These are phyloP conservation scores for Kryptolebias marmoratus DNA, from an alignment of 2,113 vertebrate genomes.

Conservation along the genomic window DNA sequence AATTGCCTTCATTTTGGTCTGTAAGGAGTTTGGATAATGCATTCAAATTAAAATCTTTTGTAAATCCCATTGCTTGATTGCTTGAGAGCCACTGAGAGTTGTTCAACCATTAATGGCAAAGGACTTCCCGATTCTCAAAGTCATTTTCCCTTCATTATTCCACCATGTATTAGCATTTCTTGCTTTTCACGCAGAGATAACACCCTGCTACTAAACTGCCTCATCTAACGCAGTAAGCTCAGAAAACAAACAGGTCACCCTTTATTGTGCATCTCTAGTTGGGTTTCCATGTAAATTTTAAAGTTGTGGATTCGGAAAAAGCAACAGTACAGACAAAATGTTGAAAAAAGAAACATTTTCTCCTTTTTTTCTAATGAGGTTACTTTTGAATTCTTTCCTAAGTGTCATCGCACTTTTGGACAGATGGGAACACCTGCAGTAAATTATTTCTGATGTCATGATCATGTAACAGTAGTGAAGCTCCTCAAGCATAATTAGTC, in stretches of 20 bases:
- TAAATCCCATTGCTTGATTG: constrained; percentile 80
- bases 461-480: too few species aligned
- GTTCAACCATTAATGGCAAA: constrained; percentile 74
- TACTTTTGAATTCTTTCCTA: too few species aligned
- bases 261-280: neutral
- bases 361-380: too few species aligned
- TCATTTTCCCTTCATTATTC: constrained; percentile 74
- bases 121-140: constrained; percentile 77
- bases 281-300: neutral
- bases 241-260: constrained; percentile 31
- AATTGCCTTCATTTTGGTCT: constrained; percentile 67
- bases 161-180: constrained; percentile 59
- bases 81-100: constrained; percentile 78
- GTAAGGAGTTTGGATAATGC: constrained; percentile 76
- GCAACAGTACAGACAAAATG: too few species aligned
- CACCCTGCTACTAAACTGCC: constrained; percentile 44
- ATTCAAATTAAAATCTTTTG: constrained; percentile 81
- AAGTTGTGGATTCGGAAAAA: constrained; percentile 4
- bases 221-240: constrained; percentile 21
- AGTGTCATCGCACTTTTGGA: too few species aligned
- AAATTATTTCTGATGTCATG: too few species aligned
- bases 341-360: too few species aligned
- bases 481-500: too few species aligned
- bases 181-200: constrained; percentile 63
- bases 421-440: too few species aligned